Conservation (phyloP, 2,888 invertebrate species). For the Diplazon laetatorius region DNA sequence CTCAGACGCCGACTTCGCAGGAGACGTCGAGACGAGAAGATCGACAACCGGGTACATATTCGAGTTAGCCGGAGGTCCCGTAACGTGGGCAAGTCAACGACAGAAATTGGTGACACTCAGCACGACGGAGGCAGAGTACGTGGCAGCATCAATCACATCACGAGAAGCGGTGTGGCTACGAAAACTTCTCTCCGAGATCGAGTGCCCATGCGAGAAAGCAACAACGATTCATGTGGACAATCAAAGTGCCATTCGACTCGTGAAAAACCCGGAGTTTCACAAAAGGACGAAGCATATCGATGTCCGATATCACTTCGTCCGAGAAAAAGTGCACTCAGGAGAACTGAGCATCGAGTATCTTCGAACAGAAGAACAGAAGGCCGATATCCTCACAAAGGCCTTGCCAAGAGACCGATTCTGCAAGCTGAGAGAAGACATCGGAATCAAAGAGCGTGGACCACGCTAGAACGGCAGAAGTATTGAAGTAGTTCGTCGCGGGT, state of each 20-base stretch:
- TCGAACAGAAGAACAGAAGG: slow-evolving; percentile 4
- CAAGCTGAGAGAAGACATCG: neutral
- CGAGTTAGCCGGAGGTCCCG: no score
- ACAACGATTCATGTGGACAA: slow-evolving; percentile 35
- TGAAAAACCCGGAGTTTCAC: slow-evolving; percentile 28
- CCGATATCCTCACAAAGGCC: slow-evolving; percentile 9
- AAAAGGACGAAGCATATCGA: slow-evolving; percentile 12
- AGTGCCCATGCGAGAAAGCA: slow-evolving; percentile 15
- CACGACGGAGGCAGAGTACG: no score
- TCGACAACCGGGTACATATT: slow-evolving; percentile 63
- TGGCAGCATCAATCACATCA: neutral
- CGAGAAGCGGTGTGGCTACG: slow-evolving; percentile 12
- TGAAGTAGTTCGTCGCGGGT: no score
- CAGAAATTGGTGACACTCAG: no score
- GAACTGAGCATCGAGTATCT: slow-evolving; percentile 10
- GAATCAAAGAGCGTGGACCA: no score
- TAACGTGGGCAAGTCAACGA: no score
- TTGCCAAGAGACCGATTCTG: slow-evolving; percentile 2
- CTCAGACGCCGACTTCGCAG: slow-evolving; percentile 62
- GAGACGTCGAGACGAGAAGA: slow-evolving; percentile 52
- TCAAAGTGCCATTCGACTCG: slow-evolving; percentile 33
- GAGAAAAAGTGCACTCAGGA: neutral
- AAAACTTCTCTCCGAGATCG: slow-evolving; percentile 35
- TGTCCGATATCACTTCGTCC: slow-evolving; percentile 12
- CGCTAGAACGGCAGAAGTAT: no score